These are phyloP conservation scores for Triplophysa yarkandensis DNA, from an alignment of 2,797 vertebrate genomes.

Conservation along the genomic window DNA sequence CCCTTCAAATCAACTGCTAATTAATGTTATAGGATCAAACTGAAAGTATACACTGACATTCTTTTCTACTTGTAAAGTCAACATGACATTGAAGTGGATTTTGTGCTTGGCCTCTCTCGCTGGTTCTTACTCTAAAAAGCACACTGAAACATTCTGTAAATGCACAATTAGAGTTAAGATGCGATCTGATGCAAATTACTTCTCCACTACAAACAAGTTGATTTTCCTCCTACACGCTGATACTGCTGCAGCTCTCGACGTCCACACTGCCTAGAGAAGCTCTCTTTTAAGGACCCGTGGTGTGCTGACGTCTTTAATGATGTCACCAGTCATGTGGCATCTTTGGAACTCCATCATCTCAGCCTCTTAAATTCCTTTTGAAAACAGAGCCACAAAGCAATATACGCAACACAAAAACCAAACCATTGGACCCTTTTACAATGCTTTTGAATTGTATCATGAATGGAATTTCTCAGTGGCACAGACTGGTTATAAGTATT, in stretches of 20 bases:
- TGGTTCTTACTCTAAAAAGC: conserved; percentile 42
- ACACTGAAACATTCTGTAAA: conserved; percentile 28
- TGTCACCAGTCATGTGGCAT: conserved; percentile 39
- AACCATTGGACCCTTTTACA: too few species aligned
- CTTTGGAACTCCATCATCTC: conserved; percentile 9
- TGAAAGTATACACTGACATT: conserved; percentile 21
- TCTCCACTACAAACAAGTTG: conserved; percentile 27
- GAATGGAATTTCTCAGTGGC: too few species aligned
- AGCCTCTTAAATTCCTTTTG: conserved; percentile 45
- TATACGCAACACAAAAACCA: too few species aligned
- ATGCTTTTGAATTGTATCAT: too few species aligned
- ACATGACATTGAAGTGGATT: background rate
- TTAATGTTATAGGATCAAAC: conserved; percentile 42
- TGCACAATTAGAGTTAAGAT: conserved; percentile 37
- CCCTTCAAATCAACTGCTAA: conserved; percentile 8
- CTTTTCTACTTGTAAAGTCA: conserved; percentile 15
- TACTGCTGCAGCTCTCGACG: background rate
- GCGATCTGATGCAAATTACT: conserved; percentile 20
- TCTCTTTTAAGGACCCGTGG: conserved; percentile 18
- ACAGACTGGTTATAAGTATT: too few species aligned
- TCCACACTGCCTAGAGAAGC: conserved; percentile 18
- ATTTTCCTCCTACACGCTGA: conserved; percentile 10
- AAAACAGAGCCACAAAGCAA: conserved; percentile 34
- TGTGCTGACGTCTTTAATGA: conserved; percentile 35
- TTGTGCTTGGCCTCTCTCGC: background rate